Base-by-base conservation (phyloP, 2,113 vertebrate species). In the Melanocharis versteri region DNA sequence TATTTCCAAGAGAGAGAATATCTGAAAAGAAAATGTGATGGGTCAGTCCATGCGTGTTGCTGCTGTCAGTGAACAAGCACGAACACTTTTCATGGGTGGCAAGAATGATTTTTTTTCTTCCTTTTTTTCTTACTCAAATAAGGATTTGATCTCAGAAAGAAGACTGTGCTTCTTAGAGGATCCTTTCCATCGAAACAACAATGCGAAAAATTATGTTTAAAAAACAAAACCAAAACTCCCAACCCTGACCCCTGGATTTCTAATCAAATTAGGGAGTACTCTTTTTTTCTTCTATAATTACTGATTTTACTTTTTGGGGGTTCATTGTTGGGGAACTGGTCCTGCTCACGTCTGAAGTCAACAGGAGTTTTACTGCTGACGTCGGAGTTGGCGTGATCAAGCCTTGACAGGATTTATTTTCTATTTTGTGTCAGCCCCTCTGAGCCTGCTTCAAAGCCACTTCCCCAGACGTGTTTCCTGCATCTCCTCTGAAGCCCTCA, bases 371-470 rank as follows among this genome's bases (percentile, higher is more conserved):
- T 76, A 27, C 78, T 23, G 93, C 30, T 85, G 66, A 87, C 11
- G 42, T 64, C 45, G 10, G 8, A 39, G 44, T 77, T 79, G 64
- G 73, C 3, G 2, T 42, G 81, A 69, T 93, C 73, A 50, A 75
- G 40, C 35, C 45, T 72, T 68, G 50, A 58, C 14, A 2, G 53
- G 50, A 51, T 79, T 80, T 72, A 57, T 54, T 85, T 69, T 68
- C 14, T 44, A 4, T 71, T 85, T 88, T 39, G 10, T 90, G 62
- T 71, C 75, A 93, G 45, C 40, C 69, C 65, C 28, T 80, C 64
- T 65, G 72, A 85, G 88, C 44, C 45, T 16, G 56, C 60, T 93
- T 94, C 90, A 90, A 95, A 96, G 69, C 76, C 39, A 13, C 66
- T 90, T 90, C 68, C 50, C 75, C 47, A 50, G 60, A 57, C 7